Conservation (phyloP, 2,113 vertebrate genomes). For the Hydrolagus affinis region DNA sequence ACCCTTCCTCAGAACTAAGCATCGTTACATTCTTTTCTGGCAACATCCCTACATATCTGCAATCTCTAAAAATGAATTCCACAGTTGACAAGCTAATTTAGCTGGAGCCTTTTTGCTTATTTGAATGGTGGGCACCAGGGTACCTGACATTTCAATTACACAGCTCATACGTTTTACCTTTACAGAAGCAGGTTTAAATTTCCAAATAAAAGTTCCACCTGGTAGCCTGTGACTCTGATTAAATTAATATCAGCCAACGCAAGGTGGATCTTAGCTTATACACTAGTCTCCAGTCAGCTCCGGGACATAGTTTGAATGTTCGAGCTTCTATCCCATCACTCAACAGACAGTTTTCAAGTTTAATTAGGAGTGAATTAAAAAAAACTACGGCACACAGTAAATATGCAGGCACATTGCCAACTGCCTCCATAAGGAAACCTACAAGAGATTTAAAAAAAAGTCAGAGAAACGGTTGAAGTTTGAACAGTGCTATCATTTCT, state of each 20-base stretch:
- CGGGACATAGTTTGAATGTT: neutral
- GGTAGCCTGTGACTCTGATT: conserved; percentile 5
- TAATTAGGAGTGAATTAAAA: conserved; percentile 23
- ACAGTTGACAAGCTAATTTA: too few relatives aligned
- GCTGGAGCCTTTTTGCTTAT: neutral
- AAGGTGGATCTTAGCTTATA: neutral
- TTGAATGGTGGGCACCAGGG: neutral
- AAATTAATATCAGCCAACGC: neutral
- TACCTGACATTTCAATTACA: conserved; percentile 10
- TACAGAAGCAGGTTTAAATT: conserved; percentile 11
- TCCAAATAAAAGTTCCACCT: conserved; percentile 15
- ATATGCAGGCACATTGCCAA: neutral
- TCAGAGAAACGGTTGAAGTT: neutral
- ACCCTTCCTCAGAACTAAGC: too few relatives aligned
- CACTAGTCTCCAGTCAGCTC: conserved; percentile 6
- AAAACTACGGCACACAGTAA: neutral
- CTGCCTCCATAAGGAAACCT: neutral
- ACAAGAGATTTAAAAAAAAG: neutral
- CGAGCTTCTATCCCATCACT: neutral
- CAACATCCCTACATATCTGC: too few relatives aligned
- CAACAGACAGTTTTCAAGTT: neutral
- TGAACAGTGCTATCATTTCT: neutral
- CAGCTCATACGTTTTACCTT: conserved; percentile 9
- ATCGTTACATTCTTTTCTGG: too few relatives aligned
- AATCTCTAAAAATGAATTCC: too few relatives aligned